Conservation (phyloP, 2,797 vertebrate species). For the Crypturellus tataupa region DNA sequence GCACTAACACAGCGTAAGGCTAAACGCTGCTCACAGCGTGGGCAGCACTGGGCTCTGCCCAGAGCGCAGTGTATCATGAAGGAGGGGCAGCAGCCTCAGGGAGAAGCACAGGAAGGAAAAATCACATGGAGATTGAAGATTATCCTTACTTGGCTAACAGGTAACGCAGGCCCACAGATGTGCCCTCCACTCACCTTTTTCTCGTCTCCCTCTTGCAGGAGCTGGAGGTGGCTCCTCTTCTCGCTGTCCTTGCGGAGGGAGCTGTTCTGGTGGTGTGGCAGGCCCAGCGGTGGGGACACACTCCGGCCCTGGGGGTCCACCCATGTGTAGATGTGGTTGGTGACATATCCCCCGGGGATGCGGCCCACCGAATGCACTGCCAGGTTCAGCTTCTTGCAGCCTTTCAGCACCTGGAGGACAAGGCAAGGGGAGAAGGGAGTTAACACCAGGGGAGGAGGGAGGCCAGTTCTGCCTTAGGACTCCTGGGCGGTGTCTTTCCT, state of each 20-base stretch:
- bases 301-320: conserved; percentile 88
- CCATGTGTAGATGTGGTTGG: conserved; percentile 96
- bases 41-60: no score
- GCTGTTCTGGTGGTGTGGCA: conserved; percentile 85
- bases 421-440: not conserved
- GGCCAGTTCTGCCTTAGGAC: not conserved
- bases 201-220: conserved; percentile 94
- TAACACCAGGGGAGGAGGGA: not conserved
- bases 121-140: accelerated
- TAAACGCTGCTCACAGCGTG: no score
- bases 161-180: not conserved
- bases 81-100: not conserved
- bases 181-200: conserved; percentile 88
- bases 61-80: not conserved
- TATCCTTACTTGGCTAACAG: accelerated
- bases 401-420: conserved; percentile 90
- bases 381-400: conserved; percentile 91
- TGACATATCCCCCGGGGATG: conserved; percentile 93
- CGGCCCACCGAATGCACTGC: conserved; percentile 90
- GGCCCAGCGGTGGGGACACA: conserved; percentile 87
- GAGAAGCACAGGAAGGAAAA: accelerated
- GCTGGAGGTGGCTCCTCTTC: conserved; percentile 91
- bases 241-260: conserved; percentile 86
- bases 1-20: no score
- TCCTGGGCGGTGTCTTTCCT: not conserved